Conservation (phyloP, 2,888 invertebrate species). For the Lampropteryx suffumata region DNA sequence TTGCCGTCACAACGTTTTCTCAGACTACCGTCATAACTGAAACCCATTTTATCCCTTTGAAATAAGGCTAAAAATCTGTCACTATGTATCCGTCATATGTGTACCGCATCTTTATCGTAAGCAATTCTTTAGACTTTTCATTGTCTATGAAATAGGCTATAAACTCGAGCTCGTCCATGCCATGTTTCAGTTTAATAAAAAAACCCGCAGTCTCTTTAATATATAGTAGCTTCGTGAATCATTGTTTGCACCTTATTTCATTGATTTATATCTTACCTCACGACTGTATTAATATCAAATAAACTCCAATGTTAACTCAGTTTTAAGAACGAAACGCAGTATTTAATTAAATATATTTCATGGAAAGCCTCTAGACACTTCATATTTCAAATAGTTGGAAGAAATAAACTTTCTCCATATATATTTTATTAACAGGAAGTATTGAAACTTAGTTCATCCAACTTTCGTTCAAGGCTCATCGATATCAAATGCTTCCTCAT, state of each 20-base stretch:
- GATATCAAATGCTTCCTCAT: slow-evolving; percentile 56
- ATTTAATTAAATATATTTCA: not conserved
- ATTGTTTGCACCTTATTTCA: too few relatives aligned
- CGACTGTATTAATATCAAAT: too few relatives aligned
- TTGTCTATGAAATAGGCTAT: slow-evolving; percentile 6
- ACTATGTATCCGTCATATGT: not conserved
- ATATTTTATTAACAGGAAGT: slow-evolving; percentile 71
- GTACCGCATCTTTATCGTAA: not conserved
- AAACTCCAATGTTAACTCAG: not conserved
- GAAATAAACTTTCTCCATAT: slow-evolving; percentile 65
- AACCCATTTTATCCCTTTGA: too few relatives aligned
- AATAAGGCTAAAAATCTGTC: not conserved
- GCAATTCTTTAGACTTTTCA: slow-evolving; percentile 7
- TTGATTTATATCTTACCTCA: too few relatives aligned
- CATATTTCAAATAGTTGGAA: slow-evolving; percentile 27
- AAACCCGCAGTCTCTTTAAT: too few relatives aligned
- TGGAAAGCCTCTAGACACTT: slow-evolving; percentile 12
- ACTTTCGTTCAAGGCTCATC: slow-evolving; percentile 66
- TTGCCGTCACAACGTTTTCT: not conserved
- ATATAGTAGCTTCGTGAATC: too few relatives aligned
- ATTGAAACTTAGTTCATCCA: slow-evolving; percentile 67
- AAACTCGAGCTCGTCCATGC: not conserved
- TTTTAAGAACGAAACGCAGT: not conserved
- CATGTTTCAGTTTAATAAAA: not conserved
- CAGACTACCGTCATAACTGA: too few relatives aligned